phyloP scores from a whole-genome alignment of 1,140 invertebrate species.

The Ceratoteleas bidentatus region DNA sequence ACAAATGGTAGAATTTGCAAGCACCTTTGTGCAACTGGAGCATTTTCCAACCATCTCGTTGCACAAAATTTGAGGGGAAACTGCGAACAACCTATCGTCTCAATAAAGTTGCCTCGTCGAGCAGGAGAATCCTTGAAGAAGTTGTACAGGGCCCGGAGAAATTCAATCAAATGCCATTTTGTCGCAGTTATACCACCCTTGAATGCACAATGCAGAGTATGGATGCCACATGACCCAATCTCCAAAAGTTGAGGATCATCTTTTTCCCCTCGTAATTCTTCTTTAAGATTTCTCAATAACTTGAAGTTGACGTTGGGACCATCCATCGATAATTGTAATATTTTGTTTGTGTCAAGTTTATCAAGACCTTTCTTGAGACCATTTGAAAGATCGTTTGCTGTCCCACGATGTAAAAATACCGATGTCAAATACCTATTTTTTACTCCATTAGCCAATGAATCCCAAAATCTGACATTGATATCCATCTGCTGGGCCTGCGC shows the following conservation, averaged over 20 bases:
- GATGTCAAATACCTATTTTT: slow-evolving; percentile 48
- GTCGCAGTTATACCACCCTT: slow-evolving; percentile 54
- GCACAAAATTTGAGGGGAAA: slow-evolving; percentile 64
- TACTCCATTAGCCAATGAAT: slow-evolving; percentile 22
- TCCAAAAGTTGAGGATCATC: slow-evolving; percentile 34
- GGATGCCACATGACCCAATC: slow-evolving; percentile 55
- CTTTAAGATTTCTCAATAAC: slow-evolving; percentile 39
- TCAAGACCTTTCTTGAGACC: slow-evolving; percentile 29
- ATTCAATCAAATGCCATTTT: slow-evolving; percentile 48
- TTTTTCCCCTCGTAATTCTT: neutral
- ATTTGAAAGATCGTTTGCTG: slow-evolving; percentile 47
- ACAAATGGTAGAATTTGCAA: slow-evolving; percentile 45
- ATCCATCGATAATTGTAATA: slow-evolving; percentile 64
- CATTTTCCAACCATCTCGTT: slow-evolving; percentile 64
- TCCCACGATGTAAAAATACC: slow-evolving; percentile 34
- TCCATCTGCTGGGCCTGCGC: slow-evolving; percentile 42
- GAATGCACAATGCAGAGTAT: slow-evolving; percentile 56
- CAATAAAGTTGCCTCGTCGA: slow-evolving; percentile 17
- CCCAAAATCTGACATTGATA: slow-evolving; percentile 58
- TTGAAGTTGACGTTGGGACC: slow-evolving; percentile 56
- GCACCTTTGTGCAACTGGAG: slow-evolving; percentile 3
- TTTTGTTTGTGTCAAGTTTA: slow-evolving; percentile 31
- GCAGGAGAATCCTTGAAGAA: neutral
- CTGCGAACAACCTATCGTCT: neutral
- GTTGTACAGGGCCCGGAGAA: slow-evolving; percentile 43